Evolutionary conservation across 2,113 vertebrate species (phyloP).

Genomic region (Procapra przewalskii): DNA sequence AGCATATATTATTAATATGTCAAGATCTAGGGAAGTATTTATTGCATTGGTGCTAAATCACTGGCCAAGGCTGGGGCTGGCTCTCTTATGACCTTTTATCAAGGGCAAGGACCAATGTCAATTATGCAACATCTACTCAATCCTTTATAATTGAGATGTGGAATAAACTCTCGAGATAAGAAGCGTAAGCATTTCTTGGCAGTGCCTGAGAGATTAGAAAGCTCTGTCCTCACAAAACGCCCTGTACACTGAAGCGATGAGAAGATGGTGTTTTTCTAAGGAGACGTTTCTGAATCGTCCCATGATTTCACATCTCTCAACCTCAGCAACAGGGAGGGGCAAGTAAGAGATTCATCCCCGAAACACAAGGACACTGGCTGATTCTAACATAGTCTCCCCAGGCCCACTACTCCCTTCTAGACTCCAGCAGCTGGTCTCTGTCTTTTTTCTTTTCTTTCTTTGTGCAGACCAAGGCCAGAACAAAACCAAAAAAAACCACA

Average conservation of each 20-base stretch:
- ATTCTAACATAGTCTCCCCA: background rate
- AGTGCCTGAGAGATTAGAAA: background rate
- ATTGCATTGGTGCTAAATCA: background rate
- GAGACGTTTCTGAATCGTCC: background rate
- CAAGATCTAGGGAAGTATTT: background rate
- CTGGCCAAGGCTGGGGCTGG: background rate
- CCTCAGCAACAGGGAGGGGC: background rate
- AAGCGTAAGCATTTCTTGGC: background rate
- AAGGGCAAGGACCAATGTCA: background rate
- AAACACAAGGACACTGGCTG: background rate
- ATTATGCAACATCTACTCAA: background rate
- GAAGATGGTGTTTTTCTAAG: background rate
- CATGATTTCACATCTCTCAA: background rate
- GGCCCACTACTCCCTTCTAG: background rate
- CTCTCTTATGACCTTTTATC: background rate
- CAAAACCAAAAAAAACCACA: background rate
- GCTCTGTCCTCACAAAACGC: background rate
- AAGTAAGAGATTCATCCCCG: background rate
- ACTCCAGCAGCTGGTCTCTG: slow-evolving; percentile 2
- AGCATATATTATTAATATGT: background rate
- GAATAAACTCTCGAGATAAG: background rate
- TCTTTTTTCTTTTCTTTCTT: background rate
- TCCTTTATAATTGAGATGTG: background rate
- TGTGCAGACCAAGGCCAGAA: background rate
- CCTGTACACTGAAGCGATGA: background rate